Evolutionary conservation across 1,140 invertebrate genomes (phyloP).

Genomic region (Leptinotarsa defecta): DNA sequence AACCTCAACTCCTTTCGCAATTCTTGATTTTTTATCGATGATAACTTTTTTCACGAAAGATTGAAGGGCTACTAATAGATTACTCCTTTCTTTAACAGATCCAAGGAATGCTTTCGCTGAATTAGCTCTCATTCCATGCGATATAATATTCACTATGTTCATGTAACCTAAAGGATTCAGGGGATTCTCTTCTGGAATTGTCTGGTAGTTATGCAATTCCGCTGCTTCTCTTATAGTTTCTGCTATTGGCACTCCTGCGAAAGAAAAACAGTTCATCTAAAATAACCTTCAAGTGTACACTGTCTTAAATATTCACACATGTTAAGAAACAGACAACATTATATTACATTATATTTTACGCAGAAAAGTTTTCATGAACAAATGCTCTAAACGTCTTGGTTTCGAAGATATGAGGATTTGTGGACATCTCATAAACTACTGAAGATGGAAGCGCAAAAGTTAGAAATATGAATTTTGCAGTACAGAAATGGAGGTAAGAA

Average conservation of each 20-base stretch:
- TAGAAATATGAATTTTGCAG: no score
- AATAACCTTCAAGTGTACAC: no score
- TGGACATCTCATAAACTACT: no score
- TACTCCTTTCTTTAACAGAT: slow-evolving; percentile 62
- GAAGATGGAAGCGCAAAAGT: no score
- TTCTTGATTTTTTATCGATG: slow-evolving; percentile 43
- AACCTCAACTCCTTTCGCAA: slow-evolving; percentile 41
- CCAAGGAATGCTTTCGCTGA: slow-evolving; percentile 75
- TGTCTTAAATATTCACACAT: no score
- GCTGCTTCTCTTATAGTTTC: slow-evolving; percentile 80
- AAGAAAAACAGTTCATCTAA: no score
- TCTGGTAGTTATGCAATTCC: slow-evolving; percentile 78
- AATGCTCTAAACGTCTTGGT: no score
- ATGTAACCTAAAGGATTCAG: slow-evolving; percentile 60
- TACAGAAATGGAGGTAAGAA: no score
- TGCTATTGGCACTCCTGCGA: slow-evolving; percentile 63
- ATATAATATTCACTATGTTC: slow-evolving; percentile 56
- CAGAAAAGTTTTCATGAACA: no score
- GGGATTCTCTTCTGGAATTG: slow-evolving; percentile 55
- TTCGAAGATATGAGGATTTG: no score
- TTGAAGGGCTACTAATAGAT: slow-evolving; percentile 62
- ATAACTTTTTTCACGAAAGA: slow-evolving; percentile 57
- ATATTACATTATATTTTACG: no score
- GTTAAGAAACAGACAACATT: no score
- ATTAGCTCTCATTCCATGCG: slow-evolving; percentile 69